These are phyloP conservation scores for Dufourea novaeangliae DNA, from an alignment of 1,140 invertebrate species.

Conservation along the genomic window DNA sequence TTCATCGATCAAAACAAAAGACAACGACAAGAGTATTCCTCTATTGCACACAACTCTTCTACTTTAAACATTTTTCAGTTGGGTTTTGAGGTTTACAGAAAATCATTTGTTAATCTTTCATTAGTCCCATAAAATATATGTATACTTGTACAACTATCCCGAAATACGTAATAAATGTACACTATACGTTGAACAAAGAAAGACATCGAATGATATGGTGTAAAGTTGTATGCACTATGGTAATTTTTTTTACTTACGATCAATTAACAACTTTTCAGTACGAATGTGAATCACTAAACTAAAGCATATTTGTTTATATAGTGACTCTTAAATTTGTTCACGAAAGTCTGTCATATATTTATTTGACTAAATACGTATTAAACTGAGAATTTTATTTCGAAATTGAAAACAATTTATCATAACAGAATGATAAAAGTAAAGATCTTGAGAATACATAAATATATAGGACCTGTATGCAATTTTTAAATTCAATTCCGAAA, in stretches of 20 bases:
- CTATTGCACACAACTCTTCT: neutral
- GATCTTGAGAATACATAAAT: too few relatives aligned
- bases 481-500: too few relatives aligned
- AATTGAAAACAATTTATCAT: too few relatives aligned
- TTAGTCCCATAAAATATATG: neutral
- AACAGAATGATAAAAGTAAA: too few relatives aligned
- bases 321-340: too few relatives aligned
- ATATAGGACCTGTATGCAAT: too few relatives aligned
- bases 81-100: neutral
- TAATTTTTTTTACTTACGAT: neutral
- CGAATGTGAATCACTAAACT: too few relatives aligned
- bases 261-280: neutral
- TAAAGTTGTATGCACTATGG: neutral
- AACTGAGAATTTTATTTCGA: too few relatives aligned
- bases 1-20: neutral
- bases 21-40: neutral
- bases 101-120: neutral
- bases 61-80: neutral
- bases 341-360: too few relatives aligned
- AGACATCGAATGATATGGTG: neutral
- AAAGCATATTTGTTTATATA: neutral
- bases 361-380: too few relatives aligned
- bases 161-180: conserved; percentile 1
- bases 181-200: neutral
- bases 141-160: neutral